phyloP scores from a whole-genome alignment of 2,888 invertebrate genomes.

The Antheraea yamamai region DNA sequence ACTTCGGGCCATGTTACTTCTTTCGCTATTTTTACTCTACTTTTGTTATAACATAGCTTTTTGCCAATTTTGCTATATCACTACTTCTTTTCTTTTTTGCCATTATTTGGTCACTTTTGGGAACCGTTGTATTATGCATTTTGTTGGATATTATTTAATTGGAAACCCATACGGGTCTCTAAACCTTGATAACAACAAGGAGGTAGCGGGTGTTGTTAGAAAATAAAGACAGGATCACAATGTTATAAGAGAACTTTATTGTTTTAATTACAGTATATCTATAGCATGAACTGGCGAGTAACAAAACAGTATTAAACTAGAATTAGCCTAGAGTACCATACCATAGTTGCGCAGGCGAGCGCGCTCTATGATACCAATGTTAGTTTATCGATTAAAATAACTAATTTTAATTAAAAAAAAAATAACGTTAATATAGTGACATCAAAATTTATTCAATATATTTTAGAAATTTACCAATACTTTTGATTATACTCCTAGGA shows the following conservation, averaged over 20 bases:
- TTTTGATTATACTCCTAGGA: constrained; percentile 66
- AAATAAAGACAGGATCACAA: constrained; percentile 47
- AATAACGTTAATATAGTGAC: constrained; percentile 53
- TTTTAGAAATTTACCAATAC: constrained; percentile 52
- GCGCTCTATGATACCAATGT: constrained; percentile 57
- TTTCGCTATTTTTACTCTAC: no score
- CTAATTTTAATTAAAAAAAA: constrained; percentile 48
- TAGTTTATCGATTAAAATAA: constrained; percentile 36
- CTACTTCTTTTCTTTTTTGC: no score
- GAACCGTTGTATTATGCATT: neutral
- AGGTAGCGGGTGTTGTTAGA: constrained; percentile 31
- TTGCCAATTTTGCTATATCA: no score
- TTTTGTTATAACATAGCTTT: no score
- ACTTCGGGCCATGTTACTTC: no score
- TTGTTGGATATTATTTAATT: neutral
- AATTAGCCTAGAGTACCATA: constrained; percentile 75
- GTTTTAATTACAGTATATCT: constrained; percentile 80
- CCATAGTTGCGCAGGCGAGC: constrained; percentile 68
- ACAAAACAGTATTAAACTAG: constrained; percentile 74
- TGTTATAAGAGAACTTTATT: constrained; percentile 82
- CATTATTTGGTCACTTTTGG: neutral
- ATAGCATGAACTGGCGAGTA: constrained; percentile 81
- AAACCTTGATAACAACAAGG: neutral
- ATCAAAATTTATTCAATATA: constrained; percentile 55
- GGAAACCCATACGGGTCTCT: neutral